Evolutionary conservation across 2,113 vertebrate genomes (phyloP), one percentile per base, ranked within the genome.

Genomic region (Podarcis cretensis): DNA sequence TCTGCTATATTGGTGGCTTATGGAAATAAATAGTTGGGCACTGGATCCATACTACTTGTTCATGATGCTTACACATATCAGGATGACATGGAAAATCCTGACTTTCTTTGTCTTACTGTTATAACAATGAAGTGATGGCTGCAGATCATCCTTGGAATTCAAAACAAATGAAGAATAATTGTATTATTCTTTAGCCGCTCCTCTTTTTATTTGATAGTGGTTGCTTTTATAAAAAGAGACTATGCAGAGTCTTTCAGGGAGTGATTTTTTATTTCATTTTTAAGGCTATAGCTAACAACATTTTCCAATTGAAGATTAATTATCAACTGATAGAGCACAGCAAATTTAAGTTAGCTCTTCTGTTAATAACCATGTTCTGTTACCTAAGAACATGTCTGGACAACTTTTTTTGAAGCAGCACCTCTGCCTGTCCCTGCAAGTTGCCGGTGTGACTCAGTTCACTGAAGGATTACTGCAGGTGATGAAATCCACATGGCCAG

Each of bases 161-260:
- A 76, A 76, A 76, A 76, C 74, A 40, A 76, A 76, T 76, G 18
- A 40, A 40, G 37, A 21, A 76, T 40, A n/a, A 80, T n/a, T 91
- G 83, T 71, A 83, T 40, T 74, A 74, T 74, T 68, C 66, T 23
- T 73, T n/a, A 73, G 9, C 35, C 0, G 7, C 35, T 23, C 18
- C 37, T 23, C 37, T 76, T 32, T 76, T 25, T 76, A 43, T 76
- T 43, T 76, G 37, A 23, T 6, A 20, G 63, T 54, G 85, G 63
- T 88, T 88, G 13, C 90, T 77, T 37, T 69, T 89, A 57, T 69
- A 69, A 86, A 35, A 30, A 87, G 86, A 77, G 65, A 63, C 5
- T 14, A 89, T 3, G 6, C 54, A 21, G 8, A 65, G 4, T 1
- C 76, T 57, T 23, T 82, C 84, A 89, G 74, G 25, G 35, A 18